Base-by-base conservation (phyloP, 2,888 invertebrate species). In the Carpatolechia fugitivella region DNA sequence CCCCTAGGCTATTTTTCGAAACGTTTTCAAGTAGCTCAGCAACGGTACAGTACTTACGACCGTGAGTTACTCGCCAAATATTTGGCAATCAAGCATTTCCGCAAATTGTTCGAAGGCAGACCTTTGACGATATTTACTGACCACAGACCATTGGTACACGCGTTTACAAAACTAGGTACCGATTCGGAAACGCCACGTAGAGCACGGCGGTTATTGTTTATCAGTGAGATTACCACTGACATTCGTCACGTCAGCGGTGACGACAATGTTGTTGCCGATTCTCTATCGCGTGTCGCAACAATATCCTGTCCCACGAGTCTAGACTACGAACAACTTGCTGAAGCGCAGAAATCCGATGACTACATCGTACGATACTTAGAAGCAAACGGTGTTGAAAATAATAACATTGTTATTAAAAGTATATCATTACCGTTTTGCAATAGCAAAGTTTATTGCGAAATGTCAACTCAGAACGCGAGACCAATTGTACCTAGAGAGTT, bases 31-130 rank as follows among this genome's bases (percentile, higher is more conserved):
- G 47, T 60, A 14, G 58, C 74, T 0, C 65, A 82, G 56, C 44
- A 35, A 24, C 72, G 69, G 5, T 84, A 81, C 30, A 60, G 59
- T 24, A 59, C 63, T 0, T 65, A 58, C 16, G 64, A 66, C 36
- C 14, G 58, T 4, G 66, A 68, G 38, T 51, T 66, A 8, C 18
- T 63, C 36, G 60, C 58, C 0, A 62, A 63, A n/a, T 68, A 62
- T 13, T 24, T 60, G 46, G 35, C 63, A 0, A 7, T 61, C 0
- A 55, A 51, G 29, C 57, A 66, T 55, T 65, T 66, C 44, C 24
- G 61, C 7, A 33, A 59, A 6, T 29, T 62, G 46, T 47, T 65
- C 13, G 62, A 66, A 59, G 62, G 64, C 2, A 40, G 51, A 8
- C 16, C 41, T 3, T 5, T 50, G 2, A 38, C 14, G 0, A 40